A percentile compares a stretch with the other conserved stretches of the same genome.
phyloP scores from a whole-genome alignment of 1,140 invertebrate genomes.

The Heterodera schachtii region DNA sequence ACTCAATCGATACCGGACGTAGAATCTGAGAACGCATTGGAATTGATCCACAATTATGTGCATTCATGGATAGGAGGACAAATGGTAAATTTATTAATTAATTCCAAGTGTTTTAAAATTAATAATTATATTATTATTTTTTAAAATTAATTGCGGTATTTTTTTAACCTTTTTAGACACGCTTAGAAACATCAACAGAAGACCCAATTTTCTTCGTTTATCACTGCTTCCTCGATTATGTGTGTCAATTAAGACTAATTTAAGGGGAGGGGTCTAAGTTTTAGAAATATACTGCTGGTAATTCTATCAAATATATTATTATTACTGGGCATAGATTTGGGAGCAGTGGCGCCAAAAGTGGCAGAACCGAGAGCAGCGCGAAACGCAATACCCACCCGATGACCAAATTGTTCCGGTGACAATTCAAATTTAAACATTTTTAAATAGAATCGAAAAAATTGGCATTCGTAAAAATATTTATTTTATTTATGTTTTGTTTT shows the following conservation, averaged over 20 bases:
- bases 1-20: not conserved
- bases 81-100: not conserved
- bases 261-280: no score
- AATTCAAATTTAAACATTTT: not conserved
- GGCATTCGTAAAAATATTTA: no score
- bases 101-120: no score
- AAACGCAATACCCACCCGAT: constrained; percentile 48
- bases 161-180: not conserved
- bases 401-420: not conserved
- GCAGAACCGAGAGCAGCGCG: constrained; percentile 43
- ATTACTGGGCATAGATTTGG: constrained; percentile 59
- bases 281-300: constrained; percentile 33
- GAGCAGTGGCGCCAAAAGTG: constrained; percentile 29
- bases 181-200: constrained; percentile 39
- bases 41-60: not conserved
- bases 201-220: constrained; percentile 52
- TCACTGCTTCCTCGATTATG: constrained; percentile 65
- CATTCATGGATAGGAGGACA: not conserved
- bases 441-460: no score
- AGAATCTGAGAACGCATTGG: not conserved
- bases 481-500: not conserved
- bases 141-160: not conserved
- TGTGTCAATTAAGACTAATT: constrained; percentile 17
- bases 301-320: constrained; percentile 44
- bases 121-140: not conserved